Conservation (phyloP, 2,888 invertebrate genomes). For the Saturnia pavonia region DNA sequence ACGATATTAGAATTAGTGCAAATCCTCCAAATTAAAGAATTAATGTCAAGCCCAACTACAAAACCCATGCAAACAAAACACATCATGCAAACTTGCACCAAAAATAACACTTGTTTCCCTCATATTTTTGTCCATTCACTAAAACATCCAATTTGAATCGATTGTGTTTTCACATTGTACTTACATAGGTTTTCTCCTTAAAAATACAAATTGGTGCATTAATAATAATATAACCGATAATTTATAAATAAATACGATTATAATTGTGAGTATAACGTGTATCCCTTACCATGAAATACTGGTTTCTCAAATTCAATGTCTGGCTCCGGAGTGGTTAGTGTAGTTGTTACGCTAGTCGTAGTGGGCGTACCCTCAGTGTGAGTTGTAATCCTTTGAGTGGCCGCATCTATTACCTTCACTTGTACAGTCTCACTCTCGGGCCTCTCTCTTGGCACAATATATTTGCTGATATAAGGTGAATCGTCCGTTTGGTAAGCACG, state of each 20-base stretch:
- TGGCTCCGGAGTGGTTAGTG: slow-evolving; percentile 15
- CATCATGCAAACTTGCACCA: slow-evolving; percentile 15
- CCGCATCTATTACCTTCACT: slow-evolving; percentile 25
- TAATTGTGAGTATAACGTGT: not conserved
- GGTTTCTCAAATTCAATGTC: slow-evolving; percentile 37
- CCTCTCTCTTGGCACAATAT: slow-evolving; percentile 41
- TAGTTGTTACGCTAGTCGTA: slow-evolving; percentile 16
- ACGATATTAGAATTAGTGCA: not conserved
- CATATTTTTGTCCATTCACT: not conserved
- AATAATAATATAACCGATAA: slow-evolving; percentile 6
- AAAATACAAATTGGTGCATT: slow-evolving; percentile 4
- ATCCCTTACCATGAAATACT: slow-evolving; percentile 63
- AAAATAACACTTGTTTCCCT: not conserved
- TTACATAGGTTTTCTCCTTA: slow-evolving; percentile 2
- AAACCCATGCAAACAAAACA: slow-evolving; percentile 22
- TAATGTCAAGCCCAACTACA: not conserved
- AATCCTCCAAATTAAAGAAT: not conserved
- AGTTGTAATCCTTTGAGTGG: slow-evolving; percentile 34
- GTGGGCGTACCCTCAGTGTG: slow-evolving; percentile 31
- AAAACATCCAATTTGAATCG: not conserved
- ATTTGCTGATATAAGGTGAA: slow-evolving; percentile 45
- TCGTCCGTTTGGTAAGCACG: slow-evolving; percentile 88
- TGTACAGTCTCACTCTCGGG: slow-evolving; percentile 17
- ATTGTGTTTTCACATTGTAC: not conserved
- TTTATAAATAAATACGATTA: slow-evolving; percentile 6